These are phyloP conservation scores for Anas platyrhynchos DNA, from an alignment of 2,113 vertebrate genomes.

Conservation along the genomic window DNA sequence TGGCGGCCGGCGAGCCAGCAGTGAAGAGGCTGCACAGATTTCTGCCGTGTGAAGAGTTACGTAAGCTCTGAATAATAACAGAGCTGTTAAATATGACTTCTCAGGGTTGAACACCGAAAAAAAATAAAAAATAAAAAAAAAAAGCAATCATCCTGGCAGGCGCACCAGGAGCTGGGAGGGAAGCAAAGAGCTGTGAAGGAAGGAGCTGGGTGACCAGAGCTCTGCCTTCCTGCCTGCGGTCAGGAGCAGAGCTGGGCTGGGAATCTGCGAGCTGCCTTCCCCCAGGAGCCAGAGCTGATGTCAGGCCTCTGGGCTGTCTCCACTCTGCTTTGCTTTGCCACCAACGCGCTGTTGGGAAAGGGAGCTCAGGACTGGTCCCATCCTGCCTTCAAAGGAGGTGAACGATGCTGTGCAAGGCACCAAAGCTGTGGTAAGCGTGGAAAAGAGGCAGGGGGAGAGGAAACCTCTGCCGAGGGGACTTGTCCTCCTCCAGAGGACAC, in stretches of 20 bases:
- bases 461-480: too few species aligned
- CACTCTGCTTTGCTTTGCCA: not conserved
- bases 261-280: not conserved
- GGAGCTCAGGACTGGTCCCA: not conserved
- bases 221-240: not conserved
- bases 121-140: not conserved
- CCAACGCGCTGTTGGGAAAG: not conserved
- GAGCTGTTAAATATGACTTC: not conserved
- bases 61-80: not conserved
- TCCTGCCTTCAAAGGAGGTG: not conserved
- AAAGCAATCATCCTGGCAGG: not conserved
- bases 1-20: not conserved
- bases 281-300: not conserved
- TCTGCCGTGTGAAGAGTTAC: not conserved
- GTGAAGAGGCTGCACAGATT: not conserved
- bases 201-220: not conserved
- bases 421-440: too few species aligned
- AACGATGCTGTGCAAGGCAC: too few species aligned
- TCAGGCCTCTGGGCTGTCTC: not conserved
- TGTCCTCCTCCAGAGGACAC: not conserved
- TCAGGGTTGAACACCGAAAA: not conserved
- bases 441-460: too few species aligned
- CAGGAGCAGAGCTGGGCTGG: not conserved
- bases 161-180: not conserved
- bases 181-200: not conserved